Evolutionary conservation across 2,888 invertebrate genomes (phyloP).

Genomic region (Synanthedon vespiformis): DNA sequence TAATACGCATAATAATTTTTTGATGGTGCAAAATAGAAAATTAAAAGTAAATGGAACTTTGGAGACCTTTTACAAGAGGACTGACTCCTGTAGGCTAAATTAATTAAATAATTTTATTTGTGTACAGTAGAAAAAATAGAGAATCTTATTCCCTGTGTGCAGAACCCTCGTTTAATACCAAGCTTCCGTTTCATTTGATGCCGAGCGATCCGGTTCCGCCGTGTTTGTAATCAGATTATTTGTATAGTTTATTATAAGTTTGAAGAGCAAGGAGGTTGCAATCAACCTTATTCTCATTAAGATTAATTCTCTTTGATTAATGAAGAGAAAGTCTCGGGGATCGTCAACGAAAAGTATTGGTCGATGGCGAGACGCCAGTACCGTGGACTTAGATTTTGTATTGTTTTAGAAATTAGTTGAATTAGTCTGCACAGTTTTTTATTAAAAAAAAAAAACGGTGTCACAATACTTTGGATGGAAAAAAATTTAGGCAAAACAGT

Average conservation of each 20-base stretch:
- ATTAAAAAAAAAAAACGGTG: no score
- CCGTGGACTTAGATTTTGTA: not conserved
- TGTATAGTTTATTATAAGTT: conserved; percentile 1
- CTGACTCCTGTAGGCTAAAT: no score
- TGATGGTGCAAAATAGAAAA: no score
- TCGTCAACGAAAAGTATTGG: not conserved
- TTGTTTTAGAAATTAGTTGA: not conserved
- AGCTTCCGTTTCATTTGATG: not conserved
- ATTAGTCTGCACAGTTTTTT: no score
- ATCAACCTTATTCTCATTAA: conserved; percentile 23
- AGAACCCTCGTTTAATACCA: not conserved
- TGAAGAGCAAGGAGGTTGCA: not conserved
- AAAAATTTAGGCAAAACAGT: no score
- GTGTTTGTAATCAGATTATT: not conserved
- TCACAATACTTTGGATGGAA: no score
- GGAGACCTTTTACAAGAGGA: no score
- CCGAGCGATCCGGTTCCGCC: not conserved
- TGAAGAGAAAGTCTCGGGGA: conserved; percentile 37
- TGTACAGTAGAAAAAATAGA: no score
- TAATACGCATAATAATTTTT: no score
- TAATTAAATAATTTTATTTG: no score
- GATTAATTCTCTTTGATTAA: conserved; percentile 53
- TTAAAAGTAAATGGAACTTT: no score
- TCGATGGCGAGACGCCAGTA: no score
- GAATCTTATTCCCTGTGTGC: not conserved